These are phyloP conservation scores for Siniperca undulata DNA, from an alignment of 2,797 vertebrate genomes.

Conservation along the genomic window DNA sequence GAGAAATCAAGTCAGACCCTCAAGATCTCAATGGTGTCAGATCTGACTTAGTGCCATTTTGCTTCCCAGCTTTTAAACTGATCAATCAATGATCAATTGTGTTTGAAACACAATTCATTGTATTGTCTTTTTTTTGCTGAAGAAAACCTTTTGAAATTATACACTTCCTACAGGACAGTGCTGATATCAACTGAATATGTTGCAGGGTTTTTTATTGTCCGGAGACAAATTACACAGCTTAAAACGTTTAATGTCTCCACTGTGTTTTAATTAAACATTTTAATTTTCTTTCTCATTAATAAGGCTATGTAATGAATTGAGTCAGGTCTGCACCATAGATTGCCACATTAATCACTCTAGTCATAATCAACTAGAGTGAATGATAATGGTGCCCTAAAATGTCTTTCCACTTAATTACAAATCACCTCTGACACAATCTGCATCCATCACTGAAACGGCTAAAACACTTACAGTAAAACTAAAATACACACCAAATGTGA, in stretches of 20 bases:
- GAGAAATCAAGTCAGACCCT: neutral
- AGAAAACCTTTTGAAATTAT: neutral
- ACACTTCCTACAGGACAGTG: neutral
- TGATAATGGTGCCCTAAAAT: slow-evolving; percentile 67
- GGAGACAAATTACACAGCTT: slow-evolving; percentile 50
- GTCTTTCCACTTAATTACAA: slow-evolving; percentile 68
- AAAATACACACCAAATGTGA: slow-evolving; percentile 12
- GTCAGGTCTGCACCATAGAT: slow-evolving; percentile 61
- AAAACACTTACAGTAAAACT: slow-evolving; percentile 12
- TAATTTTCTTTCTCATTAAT: slow-evolving; percentile 65
- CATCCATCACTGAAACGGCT: slow-evolving; percentile 55
- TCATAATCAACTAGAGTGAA: slow-evolving; percentile 73
- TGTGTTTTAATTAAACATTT: slow-evolving; percentile 67
- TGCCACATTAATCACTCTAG: slow-evolving; percentile 73
- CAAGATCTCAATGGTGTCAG: neutral
- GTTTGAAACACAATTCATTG: neutral
- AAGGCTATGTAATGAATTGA: slow-evolving; percentile 60
- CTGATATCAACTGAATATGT: slow-evolving; percentile 3
- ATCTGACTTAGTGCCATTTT: neutral
- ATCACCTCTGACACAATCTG: slow-evolving; percentile 58
- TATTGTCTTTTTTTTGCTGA: neutral
- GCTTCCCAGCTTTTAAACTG: neutral
- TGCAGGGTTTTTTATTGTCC: slow-evolving; percentile 21
- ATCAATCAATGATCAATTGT: neutral
- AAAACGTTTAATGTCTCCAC: slow-evolving; percentile 46